Base-by-base conservation (phyloP, 1,140 invertebrate species). In the Plodia interpunctella region DNA sequence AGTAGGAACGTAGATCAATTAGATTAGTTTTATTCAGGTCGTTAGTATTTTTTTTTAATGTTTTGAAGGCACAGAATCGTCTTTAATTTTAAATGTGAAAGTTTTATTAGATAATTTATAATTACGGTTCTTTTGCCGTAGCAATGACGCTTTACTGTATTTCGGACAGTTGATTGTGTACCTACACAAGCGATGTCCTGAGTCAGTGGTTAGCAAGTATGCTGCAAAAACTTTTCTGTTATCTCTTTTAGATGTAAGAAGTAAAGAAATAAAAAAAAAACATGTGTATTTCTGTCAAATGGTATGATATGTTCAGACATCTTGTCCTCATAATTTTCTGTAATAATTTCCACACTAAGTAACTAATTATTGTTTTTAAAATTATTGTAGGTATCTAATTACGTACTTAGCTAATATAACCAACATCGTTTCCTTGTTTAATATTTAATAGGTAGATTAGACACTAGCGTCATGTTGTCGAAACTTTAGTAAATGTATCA, bases 401-500 rank as follows among this genome's bases (percentile, higher is more conserved):
- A 25, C 21, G 2, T 25, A 25, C 2, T 25, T 25, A 25, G 21
- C 21, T 25, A 6, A 3, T 25, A 25, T 25, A 35, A 35, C 32
- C 32, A 13, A 9, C 32, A 35, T 25, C 21, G 21, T 25, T 32
- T 32, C 30, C 11, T 32, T 32, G 30, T 8, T 8, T 32, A 32
- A 32, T 32, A 32, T 32, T 32, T 32, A 44, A n/a, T 15, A 44
- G 5, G 13, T 44, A 44, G 10, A 2, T 25, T 53, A 53, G 10
- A 53, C 5, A 4, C 21, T 20, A 25, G 28, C 28, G 8, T 53
- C 19, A 25, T 28, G 51, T 53, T 21, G 51, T 53, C 20, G 2
- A 25, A 53, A 25, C 21, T 21, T 53, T 67, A 70, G 28, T 66
- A 56, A 66, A 66, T 66, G 55, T 68, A 59, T 66, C 70, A 68